Conservation (phyloP, 1,140 invertebrate genomes). For the Tigriopus japonicus region DNA sequence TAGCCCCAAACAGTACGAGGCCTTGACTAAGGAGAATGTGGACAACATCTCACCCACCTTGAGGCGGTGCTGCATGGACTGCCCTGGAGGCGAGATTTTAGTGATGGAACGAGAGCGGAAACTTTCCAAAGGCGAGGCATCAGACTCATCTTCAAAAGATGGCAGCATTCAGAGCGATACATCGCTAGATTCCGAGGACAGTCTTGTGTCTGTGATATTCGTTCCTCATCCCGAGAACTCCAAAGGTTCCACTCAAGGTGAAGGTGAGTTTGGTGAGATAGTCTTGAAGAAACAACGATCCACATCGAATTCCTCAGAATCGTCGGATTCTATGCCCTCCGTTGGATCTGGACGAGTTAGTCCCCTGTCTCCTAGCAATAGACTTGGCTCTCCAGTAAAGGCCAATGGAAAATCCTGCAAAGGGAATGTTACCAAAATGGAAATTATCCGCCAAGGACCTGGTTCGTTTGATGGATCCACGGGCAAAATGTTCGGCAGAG, state of each 20-base stretch:
- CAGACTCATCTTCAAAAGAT: conserved; percentile 65
- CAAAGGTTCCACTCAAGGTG: no score
- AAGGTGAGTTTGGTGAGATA: not conserved
- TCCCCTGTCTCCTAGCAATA: not conserved
- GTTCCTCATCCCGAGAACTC: conserved; percentile 42
- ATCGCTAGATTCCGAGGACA: conserved; percentile 76
- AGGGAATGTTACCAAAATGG: no score
- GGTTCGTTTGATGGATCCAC: no score
- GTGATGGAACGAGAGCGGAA: conserved; percentile 30
- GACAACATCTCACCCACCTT: conserved; percentile 7
- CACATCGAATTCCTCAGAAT: conserved; percentile 19
- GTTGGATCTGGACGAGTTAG: conserved; percentile 4
- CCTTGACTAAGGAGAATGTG: not conserved
- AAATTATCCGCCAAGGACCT: no score
- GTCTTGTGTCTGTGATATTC: conserved; percentile 73
- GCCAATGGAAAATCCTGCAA: conserved; percentile 17
- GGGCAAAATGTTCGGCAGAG: no score
- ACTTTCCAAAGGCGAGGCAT: conserved; percentile 51
- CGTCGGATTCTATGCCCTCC: conserved; percentile 17
- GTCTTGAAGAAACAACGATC: conserved; percentile 3
- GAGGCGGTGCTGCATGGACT: conserved; percentile 10
- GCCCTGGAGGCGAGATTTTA: conserved; percentile 7
- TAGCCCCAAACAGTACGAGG: conserved; percentile 7
- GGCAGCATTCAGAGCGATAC: conserved; percentile 79
- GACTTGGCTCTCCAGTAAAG: not conserved